Evolutionary conservation across 2,113 vertebrate genomes (phyloP).

Genomic region (Pseudois nayaur): DNA sequence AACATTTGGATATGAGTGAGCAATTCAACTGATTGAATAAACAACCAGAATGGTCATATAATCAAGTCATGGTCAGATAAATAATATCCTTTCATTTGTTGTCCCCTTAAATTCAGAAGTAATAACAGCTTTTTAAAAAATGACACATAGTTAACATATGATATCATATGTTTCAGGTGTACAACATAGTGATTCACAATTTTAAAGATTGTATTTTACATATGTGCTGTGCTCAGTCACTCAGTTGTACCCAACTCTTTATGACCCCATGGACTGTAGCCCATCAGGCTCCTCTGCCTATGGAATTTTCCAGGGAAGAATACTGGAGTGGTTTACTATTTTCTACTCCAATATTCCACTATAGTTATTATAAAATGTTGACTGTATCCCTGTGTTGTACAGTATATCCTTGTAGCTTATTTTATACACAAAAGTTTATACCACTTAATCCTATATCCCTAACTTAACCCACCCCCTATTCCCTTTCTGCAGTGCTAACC

Average conservation of each 20-base stretch:
- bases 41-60: background rate
- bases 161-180: background rate
- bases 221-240: background rate
- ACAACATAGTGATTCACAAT: background rate
- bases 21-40: background rate
- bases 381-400: background rate
- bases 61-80: background rate
- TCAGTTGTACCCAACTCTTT: background rate
- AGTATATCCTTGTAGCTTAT: background rate
- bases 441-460: background rate
- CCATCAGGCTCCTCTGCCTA: background rate
- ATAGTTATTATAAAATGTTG: background rate
- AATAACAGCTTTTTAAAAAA: background rate
- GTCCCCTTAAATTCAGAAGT: background rate
- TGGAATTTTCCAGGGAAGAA: background rate
- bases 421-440: background rate
- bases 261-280: background rate
- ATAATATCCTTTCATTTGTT: background rate
- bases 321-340: background rate
- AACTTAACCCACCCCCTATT: background rate
- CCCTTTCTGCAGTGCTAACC: background rate
- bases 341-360: background rate
- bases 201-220: background rate
- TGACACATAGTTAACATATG: background rate
- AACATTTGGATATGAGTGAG: background rate